Evolutionary conservation across 2,888 invertebrate genomes (phyloP).

Genomic region (Bedellia somnulentella): DNA sequence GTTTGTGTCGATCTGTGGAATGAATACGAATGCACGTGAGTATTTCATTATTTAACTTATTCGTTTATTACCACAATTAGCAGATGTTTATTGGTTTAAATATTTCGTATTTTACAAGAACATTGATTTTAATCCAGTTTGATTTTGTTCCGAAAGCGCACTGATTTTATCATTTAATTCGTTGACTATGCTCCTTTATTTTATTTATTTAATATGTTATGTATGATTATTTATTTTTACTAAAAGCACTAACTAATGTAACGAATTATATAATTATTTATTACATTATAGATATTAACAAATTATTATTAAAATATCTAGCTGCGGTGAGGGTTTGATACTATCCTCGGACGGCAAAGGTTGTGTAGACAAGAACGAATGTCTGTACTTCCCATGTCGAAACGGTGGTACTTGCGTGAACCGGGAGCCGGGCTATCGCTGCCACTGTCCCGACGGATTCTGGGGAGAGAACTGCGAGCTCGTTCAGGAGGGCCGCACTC

Average conservation of each 20-base stretch:
- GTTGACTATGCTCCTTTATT: constrained; percentile 9
- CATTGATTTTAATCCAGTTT: constrained; percentile 4
- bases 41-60: too few relatives aligned
- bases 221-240: constrained; percentile 7
- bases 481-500: constrained; percentile 90
- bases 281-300: background rate
- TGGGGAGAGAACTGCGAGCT: constrained; percentile 95
- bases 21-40: constrained; percentile 98
- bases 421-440: constrained; percentile 85
- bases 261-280: background rate
- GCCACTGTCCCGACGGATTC: constrained; percentile 89
- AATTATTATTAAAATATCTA: constrained; percentile 50
- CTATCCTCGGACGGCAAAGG: constrained; percentile 89
- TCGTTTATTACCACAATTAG: too few relatives aligned
- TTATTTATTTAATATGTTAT: background rate
- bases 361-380: constrained; percentile 95
- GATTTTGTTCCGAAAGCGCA: constrained; percentile 16
- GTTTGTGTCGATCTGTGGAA: constrained; percentile 98
- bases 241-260: background rate
- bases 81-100: too few relatives aligned
- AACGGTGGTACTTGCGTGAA: constrained; percentile 93
- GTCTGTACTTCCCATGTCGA: constrained; percentile 89
- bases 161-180: constrained; percentile 23
- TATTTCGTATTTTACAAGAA: too few relatives aligned
- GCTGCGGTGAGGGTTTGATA: constrained; percentile 92